Evolutionary conservation across 2,797 vertebrate species (phyloP), one percentile per base, ranked within the genome.

Genomic region (Pteronotus mesoamericanus): DNA sequence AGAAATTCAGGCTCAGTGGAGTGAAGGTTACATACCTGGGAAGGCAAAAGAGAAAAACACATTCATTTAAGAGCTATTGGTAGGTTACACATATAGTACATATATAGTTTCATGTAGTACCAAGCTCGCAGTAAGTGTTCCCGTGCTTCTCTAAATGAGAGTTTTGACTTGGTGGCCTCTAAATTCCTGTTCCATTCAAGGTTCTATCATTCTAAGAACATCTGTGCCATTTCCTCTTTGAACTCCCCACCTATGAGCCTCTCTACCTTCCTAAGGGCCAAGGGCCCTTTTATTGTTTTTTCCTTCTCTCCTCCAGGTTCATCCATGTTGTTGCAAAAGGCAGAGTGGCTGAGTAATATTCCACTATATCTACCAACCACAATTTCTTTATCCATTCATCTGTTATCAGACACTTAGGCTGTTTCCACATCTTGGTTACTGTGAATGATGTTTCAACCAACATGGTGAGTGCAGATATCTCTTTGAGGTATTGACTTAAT

Each of bases 1-100:
- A 72, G 15, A 75, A 71, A 64, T 6, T 34, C 24, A 75, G 51
- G 19, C 48, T 69, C 42, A 79, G 1, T 22, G 34, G 32, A 69
- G 48, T 69, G 21, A 92, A 93, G 61, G 9, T 39, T 71, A 93
- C 93, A 22, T 84, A 19, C 8, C 12, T 59, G 61, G 44, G 51
- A 93, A 85, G 21, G 29, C 21, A 85, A 34, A 91, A 75, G 10
- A 90, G 34, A 92, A 96, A 96, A 95, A n/a, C 10, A n/a, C 10
- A 82, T 83, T 86, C 14, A 68, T 71, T 92, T 89, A 72, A 93
- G 44, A 79, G 80, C 37, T 42, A 39, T 82, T 77, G 48, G 29
- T 78, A 86, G 24, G 5, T 24, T 89, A 66, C 32, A 86, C 44
- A 74, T 77, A 79, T 42, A 44, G 68, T n/a, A n/a, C n/a, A n/a